Percentiles rank a stretch among this genome's conserved stretches.
phyloP scores from a whole-genome alignment of 2,888 invertebrate species.

The Pimpla rufipes region DNA sequence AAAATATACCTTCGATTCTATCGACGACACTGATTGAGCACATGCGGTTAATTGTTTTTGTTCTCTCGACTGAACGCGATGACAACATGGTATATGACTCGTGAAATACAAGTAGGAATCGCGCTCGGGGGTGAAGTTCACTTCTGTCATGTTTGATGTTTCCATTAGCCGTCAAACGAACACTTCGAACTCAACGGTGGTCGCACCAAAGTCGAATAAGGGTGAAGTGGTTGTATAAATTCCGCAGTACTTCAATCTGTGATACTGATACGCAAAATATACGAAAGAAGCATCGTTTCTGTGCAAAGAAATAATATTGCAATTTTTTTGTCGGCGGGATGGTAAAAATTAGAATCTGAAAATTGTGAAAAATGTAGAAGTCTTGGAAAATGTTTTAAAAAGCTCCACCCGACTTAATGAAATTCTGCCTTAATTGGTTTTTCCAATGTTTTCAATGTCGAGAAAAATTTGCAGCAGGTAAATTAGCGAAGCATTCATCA shows the following conservation, averaged over 20 bases:
- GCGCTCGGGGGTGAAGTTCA: not conserved
- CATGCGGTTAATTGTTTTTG: not conserved
- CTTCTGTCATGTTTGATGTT: constrained; percentile 53
- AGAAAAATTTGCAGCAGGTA: not conserved
- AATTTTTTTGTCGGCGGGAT: too few relatives aligned
- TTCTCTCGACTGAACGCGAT: not conserved
- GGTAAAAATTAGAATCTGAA: constrained; percentile 36
- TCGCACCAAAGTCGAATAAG: constrained; percentile 27
- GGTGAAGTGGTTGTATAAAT: too few relatives aligned
- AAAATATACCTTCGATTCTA: not conserved
- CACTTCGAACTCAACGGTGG: constrained; percentile 34
- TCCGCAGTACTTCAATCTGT: too few relatives aligned
- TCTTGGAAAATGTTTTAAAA: too few relatives aligned
- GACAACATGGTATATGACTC: constrained; percentile 7
- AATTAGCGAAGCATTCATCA: not conserved
- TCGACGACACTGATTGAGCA: not conserved
- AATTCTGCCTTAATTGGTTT: not conserved
- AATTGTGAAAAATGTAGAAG: not conserved
- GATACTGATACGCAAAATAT: too few relatives aligned
- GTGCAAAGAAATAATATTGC: too few relatives aligned
- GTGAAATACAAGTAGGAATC: not conserved
- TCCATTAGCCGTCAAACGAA: constrained; percentile 60
- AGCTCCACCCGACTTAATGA: too few relatives aligned
- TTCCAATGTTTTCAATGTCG: not conserved
- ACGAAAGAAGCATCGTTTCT: too few relatives aligned